phyloP scores from a whole-genome alignment of 2,797 vertebrate species.

The Bovichtus diacanthus region DNA sequence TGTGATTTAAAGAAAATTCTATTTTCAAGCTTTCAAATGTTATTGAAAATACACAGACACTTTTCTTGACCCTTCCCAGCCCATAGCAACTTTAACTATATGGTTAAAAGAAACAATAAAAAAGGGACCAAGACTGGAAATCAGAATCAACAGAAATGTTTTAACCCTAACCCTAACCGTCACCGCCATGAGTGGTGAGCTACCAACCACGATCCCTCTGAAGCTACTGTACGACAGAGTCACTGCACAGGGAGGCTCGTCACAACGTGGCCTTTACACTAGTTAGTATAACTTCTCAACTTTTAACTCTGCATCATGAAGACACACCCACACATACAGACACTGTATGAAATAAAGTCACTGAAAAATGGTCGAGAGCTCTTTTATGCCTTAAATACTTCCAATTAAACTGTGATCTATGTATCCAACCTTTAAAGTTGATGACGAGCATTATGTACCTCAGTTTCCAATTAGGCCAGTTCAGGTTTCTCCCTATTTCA shows the following conservation, averaged over 20 bases:
- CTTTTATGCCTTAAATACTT: background rate
- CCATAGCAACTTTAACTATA: background rate
- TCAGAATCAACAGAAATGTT: constrained; percentile 9
- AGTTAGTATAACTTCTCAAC: background rate
- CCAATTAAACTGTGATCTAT: background rate
- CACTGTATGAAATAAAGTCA: background rate
- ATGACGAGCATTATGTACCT: background rate
- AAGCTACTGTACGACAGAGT: background rate
- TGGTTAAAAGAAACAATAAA: background rate
- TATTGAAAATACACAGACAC: background rate
- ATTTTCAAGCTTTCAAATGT: constrained; percentile 6
- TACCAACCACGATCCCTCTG: background rate
- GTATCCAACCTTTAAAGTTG: background rate
- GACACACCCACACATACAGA: background rate
- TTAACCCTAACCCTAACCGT: background rate
- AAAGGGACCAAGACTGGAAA: background rate
- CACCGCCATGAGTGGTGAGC: background rate
- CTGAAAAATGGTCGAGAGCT: no score
- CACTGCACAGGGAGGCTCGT: background rate
- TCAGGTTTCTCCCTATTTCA: background rate
- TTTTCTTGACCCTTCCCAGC: background rate
- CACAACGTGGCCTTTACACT: background rate
- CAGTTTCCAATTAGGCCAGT: background rate
- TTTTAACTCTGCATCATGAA: background rate
- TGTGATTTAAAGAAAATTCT: background rate